Percentiles rank a stretch among this genome's conserved stretches.
Conservation (phyloP, 2,113 vertebrate genomes). For the Regulus satrapa region DNA sequence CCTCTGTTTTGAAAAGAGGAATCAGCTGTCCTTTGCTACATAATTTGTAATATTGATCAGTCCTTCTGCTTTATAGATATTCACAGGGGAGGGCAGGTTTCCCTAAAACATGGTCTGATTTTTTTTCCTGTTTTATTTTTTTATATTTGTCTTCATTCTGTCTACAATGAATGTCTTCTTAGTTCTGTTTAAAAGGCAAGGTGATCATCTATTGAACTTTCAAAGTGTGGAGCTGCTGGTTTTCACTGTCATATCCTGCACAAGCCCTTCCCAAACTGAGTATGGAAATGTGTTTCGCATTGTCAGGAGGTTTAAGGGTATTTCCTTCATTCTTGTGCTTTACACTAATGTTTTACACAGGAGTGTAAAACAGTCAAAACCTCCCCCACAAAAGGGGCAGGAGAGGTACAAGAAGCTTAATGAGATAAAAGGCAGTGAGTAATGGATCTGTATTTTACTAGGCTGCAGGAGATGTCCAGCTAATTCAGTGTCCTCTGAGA, state of each 20-base stretch:
- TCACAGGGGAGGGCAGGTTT: neutral
- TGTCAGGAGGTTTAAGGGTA: neutral
- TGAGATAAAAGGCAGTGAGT: neutral
- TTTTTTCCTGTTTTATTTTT: neutral
- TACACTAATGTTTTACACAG: neutral
- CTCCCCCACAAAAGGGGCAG: neutral
- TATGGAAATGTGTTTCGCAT: rapidly evolving
- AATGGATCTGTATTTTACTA: neutral
- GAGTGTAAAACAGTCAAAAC: no score
- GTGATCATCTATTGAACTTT: neutral
- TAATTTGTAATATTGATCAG: neutral
- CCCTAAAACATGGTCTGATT: neutral
- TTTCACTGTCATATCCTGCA: neutral
- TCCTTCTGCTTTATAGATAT: neutral
- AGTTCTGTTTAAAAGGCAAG: neutral
- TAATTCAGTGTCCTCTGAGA: neutral
- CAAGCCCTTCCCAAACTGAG: neutral
- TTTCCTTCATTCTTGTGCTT: neutral
- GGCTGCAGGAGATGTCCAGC: neutral
- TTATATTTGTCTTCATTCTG: neutral
- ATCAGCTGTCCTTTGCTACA: neutral
- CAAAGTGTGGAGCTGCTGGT: neutral
- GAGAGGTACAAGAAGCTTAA: neutral
- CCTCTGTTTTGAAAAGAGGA: neutral
- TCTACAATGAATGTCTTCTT: neutral